Evolutionary conservation across 64 coral and sea anemone genomes (phyloP), one percentile per base, ranked within the genome.

Genomic region (Catalaphyllia jardinei): DNA sequence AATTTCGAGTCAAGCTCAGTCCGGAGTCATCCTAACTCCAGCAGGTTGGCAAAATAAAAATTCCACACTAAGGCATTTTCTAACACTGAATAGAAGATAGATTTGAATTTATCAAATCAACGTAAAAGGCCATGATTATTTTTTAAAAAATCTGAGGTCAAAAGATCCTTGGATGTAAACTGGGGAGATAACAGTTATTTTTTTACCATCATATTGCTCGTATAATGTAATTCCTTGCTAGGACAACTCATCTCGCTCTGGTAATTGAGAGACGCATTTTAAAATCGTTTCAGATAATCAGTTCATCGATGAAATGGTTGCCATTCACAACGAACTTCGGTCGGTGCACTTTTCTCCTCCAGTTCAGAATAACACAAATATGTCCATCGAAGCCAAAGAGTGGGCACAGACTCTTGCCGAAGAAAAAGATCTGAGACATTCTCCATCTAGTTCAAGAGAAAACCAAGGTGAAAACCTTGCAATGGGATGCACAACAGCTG

Each of bases 311-410:
- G 81, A 29, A 49, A 87, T 82, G 89, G 62, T 96, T 28, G 31
- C 52, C 18, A 76, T 67, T 19, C 94, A 96, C 74, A 96, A 96
- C 49, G 79, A 92, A 29, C 84, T 92, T 85, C 94, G 94, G 16
- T 71, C 67, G 15, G 74, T 96, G 20, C 94, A 96, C 80, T 86
- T 86, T 29, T 82, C 94, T 2, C 87, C 80, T 9, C 73, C 64
- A 0, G 55, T 96, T 79, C 77, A 78, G 2, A 80, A 89, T 33
- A 91, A 96, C 77, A 22, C 24, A 5, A 17, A 87, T 29, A 96
- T 96, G 94, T 85, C 79, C 24, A 29, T 31, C 52, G 49, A 78
- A 1, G 94, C 94, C 63, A 76, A 91, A 51, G 8, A 20, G 8
- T 92, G 71, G 31, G 94, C 94, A 24, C 65, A 71, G 30, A 11